phyloP scores from a whole-genome alignment of 2,113 vertebrate species.

The Polypterus bichir region DNA sequence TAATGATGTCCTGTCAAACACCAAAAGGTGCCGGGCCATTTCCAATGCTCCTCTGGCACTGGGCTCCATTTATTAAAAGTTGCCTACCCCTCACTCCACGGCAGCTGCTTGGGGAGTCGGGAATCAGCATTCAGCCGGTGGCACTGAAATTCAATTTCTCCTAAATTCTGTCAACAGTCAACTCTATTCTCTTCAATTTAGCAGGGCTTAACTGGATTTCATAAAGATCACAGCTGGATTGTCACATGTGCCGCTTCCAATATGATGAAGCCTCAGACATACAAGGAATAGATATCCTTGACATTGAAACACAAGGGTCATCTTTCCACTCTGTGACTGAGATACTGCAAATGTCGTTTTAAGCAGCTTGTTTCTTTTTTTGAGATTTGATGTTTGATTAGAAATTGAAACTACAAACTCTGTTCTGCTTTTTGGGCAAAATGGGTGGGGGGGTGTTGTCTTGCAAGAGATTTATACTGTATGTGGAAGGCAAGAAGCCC shows the following conservation, averaged over 20 bases:
- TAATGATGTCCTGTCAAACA: too few species aligned
- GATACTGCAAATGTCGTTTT: too few species aligned
- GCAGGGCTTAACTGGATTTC: constrained; percentile 5
- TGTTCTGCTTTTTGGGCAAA: too few species aligned
- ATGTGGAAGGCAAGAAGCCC: too few species aligned
- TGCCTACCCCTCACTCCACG: too few species aligned
- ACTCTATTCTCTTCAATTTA: constrained; percentile 6
- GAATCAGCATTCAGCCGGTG: background rate
- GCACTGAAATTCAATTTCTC: constrained; percentile 1
- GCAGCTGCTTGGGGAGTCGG: background rate
- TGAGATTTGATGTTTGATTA: too few species aligned
- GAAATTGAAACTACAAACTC: too few species aligned
- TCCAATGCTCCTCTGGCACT: background rate
- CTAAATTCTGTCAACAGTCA: background rate
- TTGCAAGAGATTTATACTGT: too few species aligned
- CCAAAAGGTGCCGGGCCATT: too few species aligned
- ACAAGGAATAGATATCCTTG: constrained; percentile 1
- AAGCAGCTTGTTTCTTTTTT: too few species aligned
- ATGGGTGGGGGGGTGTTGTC: too few species aligned
- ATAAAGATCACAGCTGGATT: constrained; percentile 5
- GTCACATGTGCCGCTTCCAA: background rate
- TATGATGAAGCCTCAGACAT: constrained; percentile 3
- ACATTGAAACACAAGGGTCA: background rate
- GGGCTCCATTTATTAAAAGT: too few species aligned
- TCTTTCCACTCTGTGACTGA: background rate